Evolutionary conservation across 2,797 vertebrate species (phyloP).

Genomic region (Florisuga fusca): DNA sequence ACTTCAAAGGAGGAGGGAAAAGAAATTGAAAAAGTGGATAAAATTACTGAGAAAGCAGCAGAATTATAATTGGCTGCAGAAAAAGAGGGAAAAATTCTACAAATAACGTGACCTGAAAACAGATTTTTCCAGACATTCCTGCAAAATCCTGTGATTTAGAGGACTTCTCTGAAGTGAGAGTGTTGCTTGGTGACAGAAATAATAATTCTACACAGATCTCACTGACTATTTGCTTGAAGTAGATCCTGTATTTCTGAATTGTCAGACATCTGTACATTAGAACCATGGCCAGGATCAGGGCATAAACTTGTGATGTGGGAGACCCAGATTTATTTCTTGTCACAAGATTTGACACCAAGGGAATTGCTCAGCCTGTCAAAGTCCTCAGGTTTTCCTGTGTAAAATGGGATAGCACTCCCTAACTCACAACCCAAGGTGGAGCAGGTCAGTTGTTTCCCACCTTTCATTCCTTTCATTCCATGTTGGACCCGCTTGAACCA

Average conservation of each 20-base stretch:
- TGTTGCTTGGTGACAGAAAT: background rate
- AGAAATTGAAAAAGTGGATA: background rate
- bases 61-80: background rate
- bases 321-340: background rate
- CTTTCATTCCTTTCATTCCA: background rate
- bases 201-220: background rate
- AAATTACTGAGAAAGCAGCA: background rate
- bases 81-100: background rate
- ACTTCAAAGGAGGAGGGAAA: background rate
- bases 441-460: background rate
- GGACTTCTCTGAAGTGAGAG: background rate
- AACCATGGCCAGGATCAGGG: background rate
- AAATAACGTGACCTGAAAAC: background rate
- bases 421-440: background rate
- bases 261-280: background rate
- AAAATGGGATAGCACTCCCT: background rate
- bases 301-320: background rate
- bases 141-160: background rate
- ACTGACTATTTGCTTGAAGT: background rate
- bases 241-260: background rate
- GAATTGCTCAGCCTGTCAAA: background rate
- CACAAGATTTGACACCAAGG: background rate
- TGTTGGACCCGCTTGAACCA: background rate
- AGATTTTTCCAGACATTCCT: background rate
- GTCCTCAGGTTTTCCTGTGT: background rate